phyloP scores from a whole-genome alignment of 2,797 vertebrate species.

The Rallus crepitans region DNA sequence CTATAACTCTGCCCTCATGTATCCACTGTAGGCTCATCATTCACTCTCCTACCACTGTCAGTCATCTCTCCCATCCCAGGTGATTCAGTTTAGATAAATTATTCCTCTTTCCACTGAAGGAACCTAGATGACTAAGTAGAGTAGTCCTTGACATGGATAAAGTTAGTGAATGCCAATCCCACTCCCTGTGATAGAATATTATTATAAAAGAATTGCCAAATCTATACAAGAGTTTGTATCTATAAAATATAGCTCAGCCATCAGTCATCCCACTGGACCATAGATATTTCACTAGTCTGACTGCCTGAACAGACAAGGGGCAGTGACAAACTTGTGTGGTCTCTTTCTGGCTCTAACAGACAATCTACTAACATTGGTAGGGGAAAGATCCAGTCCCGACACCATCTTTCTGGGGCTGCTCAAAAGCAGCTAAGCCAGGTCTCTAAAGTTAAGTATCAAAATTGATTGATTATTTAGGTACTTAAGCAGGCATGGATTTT shows the following conservation, averaged over 20 bases:
- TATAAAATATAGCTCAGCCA: not conserved
- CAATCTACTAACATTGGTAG: not conserved
- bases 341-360: not conserved
- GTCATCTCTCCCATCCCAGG: not conserved
- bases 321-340: not conserved
- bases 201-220: not conserved
- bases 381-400: not conserved
- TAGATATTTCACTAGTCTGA: accelerated
- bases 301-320: not conserved
- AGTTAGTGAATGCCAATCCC: not conserved
- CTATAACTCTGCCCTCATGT: not conserved
- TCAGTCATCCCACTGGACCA: not conserved
- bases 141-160: not conserved
- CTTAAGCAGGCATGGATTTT: not conserved
- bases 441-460: not conserved
- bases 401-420: not conserved
- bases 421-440: not conserved
- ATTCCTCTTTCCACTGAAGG: not conserved
- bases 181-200: not conserved
- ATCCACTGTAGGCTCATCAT: not conserved
- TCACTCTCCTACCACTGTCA: not conserved
- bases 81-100: not conserved
- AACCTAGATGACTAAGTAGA: not conserved
- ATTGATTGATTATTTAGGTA: not conserved
- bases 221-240: not conserved